These are phyloP conservation scores for Platichthys flesus DNA, from an alignment of 2,113 vertebrate species.

Conservation along the genomic window DNA sequence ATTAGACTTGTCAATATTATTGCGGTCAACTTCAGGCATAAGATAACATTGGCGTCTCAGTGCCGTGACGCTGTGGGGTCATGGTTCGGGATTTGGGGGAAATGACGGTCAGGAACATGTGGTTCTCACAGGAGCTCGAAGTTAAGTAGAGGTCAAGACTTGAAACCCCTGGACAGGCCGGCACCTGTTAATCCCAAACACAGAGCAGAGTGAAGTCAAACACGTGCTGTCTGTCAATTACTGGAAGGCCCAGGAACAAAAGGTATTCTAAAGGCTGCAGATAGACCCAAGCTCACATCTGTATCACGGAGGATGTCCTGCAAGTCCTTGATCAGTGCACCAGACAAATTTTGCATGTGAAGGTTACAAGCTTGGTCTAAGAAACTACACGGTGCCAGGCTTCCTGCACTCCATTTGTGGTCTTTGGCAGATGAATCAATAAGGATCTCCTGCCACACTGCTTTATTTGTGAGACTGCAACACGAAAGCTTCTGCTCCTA, in stretches of 20 bases:
- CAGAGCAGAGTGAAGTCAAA: neutral
- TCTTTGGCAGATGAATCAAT: constrained; percentile 25
- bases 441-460: neutral
- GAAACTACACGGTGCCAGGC: neutral
- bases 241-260: neutral
- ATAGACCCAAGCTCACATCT: constrained; percentile 3
- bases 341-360: constrained; percentile 10
- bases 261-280: neutral
- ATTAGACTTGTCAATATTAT: constrained; percentile 65
- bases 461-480: neutral
- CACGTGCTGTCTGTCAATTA: neutral
- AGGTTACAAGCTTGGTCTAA: neutral
- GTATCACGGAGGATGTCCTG: constrained; percentile 12
- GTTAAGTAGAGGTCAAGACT: constrained; percentile 43
- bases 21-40: constrained; percentile 53
- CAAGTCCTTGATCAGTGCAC: constrained; percentile 30
- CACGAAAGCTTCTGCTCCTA: neutral
- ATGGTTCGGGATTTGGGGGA: constrained; percentile 17
- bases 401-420: constrained; percentile 9
- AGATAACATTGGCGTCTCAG: constrained; percentile 30
- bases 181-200: constrained; percentile 14
- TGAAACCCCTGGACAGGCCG: neutral
- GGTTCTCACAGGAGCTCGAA: constrained; percentile 27
- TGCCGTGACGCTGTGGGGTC: constrained; percentile 34
- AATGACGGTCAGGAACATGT: constrained; percentile 21